Conservation (phyloP, 2,888 invertebrate genomes). For the Hirtodrosophila histrioides region DNA sequence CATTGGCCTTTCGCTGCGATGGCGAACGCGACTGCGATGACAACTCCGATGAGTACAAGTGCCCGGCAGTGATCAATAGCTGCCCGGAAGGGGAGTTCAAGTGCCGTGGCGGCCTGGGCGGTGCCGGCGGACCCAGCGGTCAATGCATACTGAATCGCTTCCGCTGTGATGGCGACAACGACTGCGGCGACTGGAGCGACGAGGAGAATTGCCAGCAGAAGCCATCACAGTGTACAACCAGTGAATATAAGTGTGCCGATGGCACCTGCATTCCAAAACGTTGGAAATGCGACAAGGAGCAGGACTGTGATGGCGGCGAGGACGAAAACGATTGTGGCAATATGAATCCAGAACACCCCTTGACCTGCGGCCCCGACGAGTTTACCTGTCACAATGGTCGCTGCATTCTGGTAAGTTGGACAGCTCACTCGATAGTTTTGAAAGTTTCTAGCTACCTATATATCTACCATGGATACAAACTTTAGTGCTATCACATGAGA, state of each 20-base stretch:
- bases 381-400: constrained; percentile 90
- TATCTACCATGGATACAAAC: no score
- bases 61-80: constrained; percentile 86
- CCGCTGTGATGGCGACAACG: constrained; percentile 93
- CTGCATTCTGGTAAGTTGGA: constrained; percentile 88
- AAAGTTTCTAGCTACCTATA: no score
- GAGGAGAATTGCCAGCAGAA: constrained; percentile 91
- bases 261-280: constrained; percentile 92
- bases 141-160: constrained; percentile 90
- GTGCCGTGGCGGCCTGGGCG: constrained; percentile 87
- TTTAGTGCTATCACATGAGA: no score
- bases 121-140: constrained; percentile 83
- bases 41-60: constrained; percentile 90
- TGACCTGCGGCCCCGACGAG: constrained; percentile 90
- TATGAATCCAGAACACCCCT: constrained; percentile 84
- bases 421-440: no score
- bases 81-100: constrained; percentile 91
- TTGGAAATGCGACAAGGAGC: constrained; percentile 92
- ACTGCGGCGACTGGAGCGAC: constrained; percentile 95
- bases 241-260: constrained; percentile 90
- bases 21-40: constrained; percentile 89
- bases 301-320: constrained; percentile 92
- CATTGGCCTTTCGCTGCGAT: constrained; percentile 90
- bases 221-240: constrained; percentile 88
- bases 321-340: constrained; percentile 90